Evolutionary conservation across 2,888 invertebrate species (phyloP), one percentile per base, ranked within the genome.

Genomic region (Smittia aterrima): DNA sequence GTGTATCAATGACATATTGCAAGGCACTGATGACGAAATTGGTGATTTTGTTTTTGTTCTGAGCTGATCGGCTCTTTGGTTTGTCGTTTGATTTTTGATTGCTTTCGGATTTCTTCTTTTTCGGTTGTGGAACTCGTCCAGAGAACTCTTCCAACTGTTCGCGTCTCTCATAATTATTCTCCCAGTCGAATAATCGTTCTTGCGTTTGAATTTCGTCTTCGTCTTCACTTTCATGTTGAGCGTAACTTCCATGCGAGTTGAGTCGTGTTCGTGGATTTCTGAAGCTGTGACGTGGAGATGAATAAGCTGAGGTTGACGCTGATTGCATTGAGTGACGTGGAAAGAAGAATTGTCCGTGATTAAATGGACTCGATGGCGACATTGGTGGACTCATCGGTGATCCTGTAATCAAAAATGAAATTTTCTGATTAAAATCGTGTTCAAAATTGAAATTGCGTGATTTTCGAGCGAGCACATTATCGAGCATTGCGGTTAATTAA

Each of bases 391-490:
- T 67, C 67, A 24, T 41, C 22, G 67, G 67, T 22, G 47, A 67
- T 20, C 38, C 38, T 67, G 40, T 1, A 67, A n/a, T 13, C 16
- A 27, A 6, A 20, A 67, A 67, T 38, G 11, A 67, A 38, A 25
- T 24, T 27, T 72, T 72, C 22, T 38, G 72, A 72, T 72, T 72
- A 72, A 72, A 62, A 58, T 72, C 72, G 20, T 72, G 72, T 72
- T 54, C 24, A 27, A 64, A 27, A 6, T 2, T 4, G 16, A 22
- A 25, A 64, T 16, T 27, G 27, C 64, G 64, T 64, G 64, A 64
- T 64, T 47, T 47, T 16, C 4, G 16, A n/a, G 24, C 16, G 11
- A 2, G 24, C 20, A 58, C 20, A 58, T 58, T 58, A n/a, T 22
- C 20, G 24, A 18, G 18, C n/a, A 24, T 58, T 58, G 58, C 58